These are phyloP conservation scores for Octodon degus DNA, from an alignment of 2,113 vertebrate genomes.

Conservation along the genomic window DNA sequence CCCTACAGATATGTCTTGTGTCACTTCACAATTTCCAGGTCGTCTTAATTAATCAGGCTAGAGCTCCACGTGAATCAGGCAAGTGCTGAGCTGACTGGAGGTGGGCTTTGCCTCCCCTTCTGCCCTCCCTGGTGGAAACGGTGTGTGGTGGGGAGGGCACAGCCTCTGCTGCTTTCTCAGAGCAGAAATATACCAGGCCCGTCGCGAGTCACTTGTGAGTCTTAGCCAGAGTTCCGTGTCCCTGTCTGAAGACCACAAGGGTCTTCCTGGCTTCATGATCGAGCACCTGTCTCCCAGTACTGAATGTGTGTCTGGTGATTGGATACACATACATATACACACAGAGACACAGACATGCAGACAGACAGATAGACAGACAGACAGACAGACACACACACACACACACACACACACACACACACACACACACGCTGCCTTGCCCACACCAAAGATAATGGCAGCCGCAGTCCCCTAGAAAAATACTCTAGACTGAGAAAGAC, in stretches of 20 bases:
- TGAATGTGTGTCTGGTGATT: background rate
- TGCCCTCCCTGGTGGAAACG: background rate
- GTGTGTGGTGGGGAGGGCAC: too few relatives aligned
- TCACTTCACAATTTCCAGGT: background rate
- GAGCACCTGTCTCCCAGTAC: constrained; percentile 5
- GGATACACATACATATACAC: background rate
- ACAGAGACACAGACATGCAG: background rate
- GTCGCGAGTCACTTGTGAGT: background rate
- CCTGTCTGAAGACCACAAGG: background rate
- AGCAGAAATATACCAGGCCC: background rate
- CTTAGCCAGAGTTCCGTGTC: background rate
- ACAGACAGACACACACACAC: background rate
- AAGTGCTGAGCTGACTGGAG: background rate
- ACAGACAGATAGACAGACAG: too few relatives aligned
- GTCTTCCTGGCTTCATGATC: background rate
- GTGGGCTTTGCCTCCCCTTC: background rate
- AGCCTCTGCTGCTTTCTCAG: background rate
- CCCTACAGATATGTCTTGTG: background rate
- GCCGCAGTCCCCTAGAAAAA: background rate
- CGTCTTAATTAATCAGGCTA: constrained; percentile 17
- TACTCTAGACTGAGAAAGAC: background rate
- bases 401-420: background rate
- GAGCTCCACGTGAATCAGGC: background rate
- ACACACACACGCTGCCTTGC: rapidly evolving
- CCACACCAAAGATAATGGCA: too few relatives aligned